Evolutionary conservation across 2,797 vertebrate genomes (phyloP).

Genomic region (Propithecus deckenii): DNA sequence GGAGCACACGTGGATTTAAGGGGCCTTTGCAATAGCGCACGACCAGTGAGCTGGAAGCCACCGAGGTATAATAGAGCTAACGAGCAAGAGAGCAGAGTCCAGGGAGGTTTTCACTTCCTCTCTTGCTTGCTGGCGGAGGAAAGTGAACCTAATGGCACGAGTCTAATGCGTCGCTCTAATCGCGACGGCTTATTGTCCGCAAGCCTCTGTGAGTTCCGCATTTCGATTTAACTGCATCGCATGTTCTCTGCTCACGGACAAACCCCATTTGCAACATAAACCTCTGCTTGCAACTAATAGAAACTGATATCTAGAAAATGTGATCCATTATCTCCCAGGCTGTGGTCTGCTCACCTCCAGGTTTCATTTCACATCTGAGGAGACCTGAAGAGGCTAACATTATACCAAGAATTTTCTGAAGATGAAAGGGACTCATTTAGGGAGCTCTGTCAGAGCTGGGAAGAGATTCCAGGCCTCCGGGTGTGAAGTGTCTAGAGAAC

Average conservation of each 20-base stretch:
- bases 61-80: background rate
- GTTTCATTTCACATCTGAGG: constrained; percentile 54
- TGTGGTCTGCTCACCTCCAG: constrained; percentile 48
- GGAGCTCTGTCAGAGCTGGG: background rate
- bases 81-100: background rate
- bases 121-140: background rate
- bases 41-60: background rate
- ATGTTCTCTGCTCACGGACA: background rate
- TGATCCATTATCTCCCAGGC: constrained; percentile 64
- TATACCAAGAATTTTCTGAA: constrained; percentile 1
- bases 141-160: background rate
- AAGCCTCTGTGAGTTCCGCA: background rate
- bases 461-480: background rate
- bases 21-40: background rate
- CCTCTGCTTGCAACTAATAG: constrained; percentile 67
- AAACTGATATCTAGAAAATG: constrained; percentile 75
- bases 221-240: background rate
- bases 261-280: constrained; percentile 60
- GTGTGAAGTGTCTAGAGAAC: background rate
- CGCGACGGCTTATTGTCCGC: background rate
- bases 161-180: background rate
- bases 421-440: background rate
- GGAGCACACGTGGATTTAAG: background rate
- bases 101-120: background rate
- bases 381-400: background rate